Conservation (phyloP, 1,140 invertebrate species). For the Teleogryllus occipitalis region DNA sequence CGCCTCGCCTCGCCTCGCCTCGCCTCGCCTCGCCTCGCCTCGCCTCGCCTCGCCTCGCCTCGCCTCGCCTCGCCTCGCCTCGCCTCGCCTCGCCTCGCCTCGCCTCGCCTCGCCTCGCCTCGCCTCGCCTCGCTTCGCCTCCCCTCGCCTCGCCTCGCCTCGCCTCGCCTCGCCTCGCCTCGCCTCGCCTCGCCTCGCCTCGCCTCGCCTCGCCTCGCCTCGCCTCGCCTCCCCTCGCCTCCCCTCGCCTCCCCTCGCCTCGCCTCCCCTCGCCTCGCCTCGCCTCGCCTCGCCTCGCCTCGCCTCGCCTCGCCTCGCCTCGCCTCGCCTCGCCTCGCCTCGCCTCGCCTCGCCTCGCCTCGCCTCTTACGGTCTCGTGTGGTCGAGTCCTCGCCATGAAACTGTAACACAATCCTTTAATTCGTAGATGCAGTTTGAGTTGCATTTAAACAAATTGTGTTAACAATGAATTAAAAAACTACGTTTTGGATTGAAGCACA, state of each 20-base stretch:
- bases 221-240: constrained; percentile 7
- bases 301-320: constrained; percentile 13
- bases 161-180: constrained; percentile 13
- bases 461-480: too few species aligned
- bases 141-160: constrained; percentile 9
- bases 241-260: too few species aligned
- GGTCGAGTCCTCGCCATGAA: too few species aligned
- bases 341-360: constrained; percentile 11
- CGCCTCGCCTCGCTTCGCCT: constrained; percentile 15
- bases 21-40: constrained; percentile 14
- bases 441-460: too few species aligned
- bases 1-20: constrained; percentile 9
- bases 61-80: constrained; percentile 13
- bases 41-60: constrained; percentile 11
- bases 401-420: too few species aligned
- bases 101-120: constrained; percentile 11
- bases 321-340: constrained; percentile 13
- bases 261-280: constrained; percentile 14
- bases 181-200: constrained; percentile 14
- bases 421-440: too few species aligned
- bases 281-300: constrained; percentile 11
- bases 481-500: too few species aligned
- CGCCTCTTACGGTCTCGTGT: neutral
- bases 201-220: constrained; percentile 11
- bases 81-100: constrained; percentile 13